Conservation (phyloP, 92 coral and sea anemone species). For the Pocillopora grandis region DNA sequence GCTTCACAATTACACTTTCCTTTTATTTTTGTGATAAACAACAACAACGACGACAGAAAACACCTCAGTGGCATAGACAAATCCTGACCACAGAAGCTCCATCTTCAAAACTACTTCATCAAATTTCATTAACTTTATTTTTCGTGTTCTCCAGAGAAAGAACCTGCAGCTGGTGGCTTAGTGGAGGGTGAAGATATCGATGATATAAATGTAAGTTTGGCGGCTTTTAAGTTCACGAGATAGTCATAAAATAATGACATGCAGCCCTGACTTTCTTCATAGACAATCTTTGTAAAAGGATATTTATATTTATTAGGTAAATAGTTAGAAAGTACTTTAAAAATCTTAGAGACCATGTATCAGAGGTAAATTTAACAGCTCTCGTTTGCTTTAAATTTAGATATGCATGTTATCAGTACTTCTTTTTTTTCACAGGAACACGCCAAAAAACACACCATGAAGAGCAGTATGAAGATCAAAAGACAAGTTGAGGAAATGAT, state of each 20-base stretch:
- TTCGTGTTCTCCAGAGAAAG: slow-evolving; percentile 55
- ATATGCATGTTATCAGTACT: not conserved
- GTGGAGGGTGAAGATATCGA: slow-evolving; percentile 83
- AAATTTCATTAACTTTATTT: not conserved
- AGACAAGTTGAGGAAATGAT: slow-evolving; percentile 87
- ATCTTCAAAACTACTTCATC: not conserved
- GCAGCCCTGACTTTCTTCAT: too few relatives aligned
- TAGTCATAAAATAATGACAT: not conserved
- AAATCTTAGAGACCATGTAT: too few relatives aligned
- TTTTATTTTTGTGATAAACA: too few relatives aligned
- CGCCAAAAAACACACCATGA: slow-evolving; percentile 90
- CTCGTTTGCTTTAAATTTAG: not conserved
- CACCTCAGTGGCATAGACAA: too few relatives aligned
- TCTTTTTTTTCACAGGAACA: slow-evolving; percentile 56
- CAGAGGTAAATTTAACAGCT: too few relatives aligned
- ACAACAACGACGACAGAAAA: too few relatives aligned
- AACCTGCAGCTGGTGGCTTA: slow-evolving; percentile 47
- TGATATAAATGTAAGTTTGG: slow-evolving; percentile 76
- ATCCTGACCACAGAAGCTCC: too few relatives aligned
- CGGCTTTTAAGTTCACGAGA: not conserved
- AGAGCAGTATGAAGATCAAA: slow-evolving; percentile 86
- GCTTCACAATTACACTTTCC: too few relatives aligned
- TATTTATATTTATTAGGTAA: too few relatives aligned
- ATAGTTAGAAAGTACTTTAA: too few relatives aligned
- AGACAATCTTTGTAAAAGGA: too few relatives aligned